Conservation (phyloP, 2,797 vertebrate genomes). For the Sphenopsis melanotis region DNA sequence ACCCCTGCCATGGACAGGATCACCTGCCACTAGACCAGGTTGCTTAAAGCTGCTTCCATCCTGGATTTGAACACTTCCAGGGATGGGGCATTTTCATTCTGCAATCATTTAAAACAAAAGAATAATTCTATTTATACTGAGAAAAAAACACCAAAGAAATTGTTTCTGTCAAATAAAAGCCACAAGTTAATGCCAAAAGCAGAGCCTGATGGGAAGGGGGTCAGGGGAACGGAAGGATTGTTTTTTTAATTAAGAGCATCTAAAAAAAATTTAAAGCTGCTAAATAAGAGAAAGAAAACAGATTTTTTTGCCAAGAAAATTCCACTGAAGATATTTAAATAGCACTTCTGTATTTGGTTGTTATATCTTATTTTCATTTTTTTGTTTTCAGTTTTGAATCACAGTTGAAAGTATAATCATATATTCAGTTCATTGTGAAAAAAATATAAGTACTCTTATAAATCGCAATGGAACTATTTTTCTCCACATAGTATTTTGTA, state of each 20-base stretch:
- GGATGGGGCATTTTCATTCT: neutral
- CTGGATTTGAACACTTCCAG: neutral
- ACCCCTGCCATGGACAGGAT: neutral
- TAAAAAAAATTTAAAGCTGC: neutral
- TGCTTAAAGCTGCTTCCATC: neutral
- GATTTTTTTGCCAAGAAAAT: slow-evolving; percentile 23
- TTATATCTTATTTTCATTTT: slow-evolving; percentile 15
- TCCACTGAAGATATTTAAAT: slow-evolving; percentile 38
- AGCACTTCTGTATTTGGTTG: slow-evolving; percentile 24
- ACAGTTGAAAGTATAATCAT: slow-evolving; percentile 28
- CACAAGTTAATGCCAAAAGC: slow-evolving; percentile 24
- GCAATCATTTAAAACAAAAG: neutral
- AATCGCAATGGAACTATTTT: neutral
- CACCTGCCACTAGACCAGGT: neutral
- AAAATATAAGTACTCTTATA: neutral
- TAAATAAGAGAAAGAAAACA: neutral
- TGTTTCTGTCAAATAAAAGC: slow-evolving; percentile 31
- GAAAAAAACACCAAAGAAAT: neutral
- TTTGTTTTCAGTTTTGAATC: neutral
- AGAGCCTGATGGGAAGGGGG: neutral
- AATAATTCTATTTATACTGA: neutral
- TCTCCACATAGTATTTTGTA: neutral
- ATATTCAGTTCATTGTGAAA: neutral
- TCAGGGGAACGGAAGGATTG: neutral
- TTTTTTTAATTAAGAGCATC: neutral